These are phyloP conservation scores for roundworm (Caenorhabditis elegans) DNA, from an alignment of 1,140 invertebrate species.

Conservation along the genomic window WBcel235 BX284602.5:13443001-13443500, in stretches of 20 bases:
- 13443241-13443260: conserved; percentile 81
- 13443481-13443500: too few species aligned
- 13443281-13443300: conserved; percentile 93
- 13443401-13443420: conserved; percentile 62
- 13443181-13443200: too few species aligned
- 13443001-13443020: too few species aligned
- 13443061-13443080: too few species aligned
- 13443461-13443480: neutral
- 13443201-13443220: conserved; percentile 86
- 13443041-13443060: too few species aligned
- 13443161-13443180: too few species aligned
- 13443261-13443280: conserved; percentile 91
- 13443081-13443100: too few species aligned
- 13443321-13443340: conserved; percentile 75
- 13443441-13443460: conserved; percentile 46
- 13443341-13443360: conserved; percentile 83
- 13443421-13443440: conserved; percentile 55
- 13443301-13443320: conserved; percentile 66
- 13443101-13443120: too few species aligned
- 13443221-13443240: conserved; percentile 82
- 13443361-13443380: conserved; percentile 92
- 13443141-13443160: too few species aligned
- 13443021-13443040: too few species aligned
- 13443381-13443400: conserved; percentile 74
- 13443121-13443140: too few species aligned